These are phyloP conservation scores for Pyrgilauda ruficollis DNA, from an alignment of 2,113 vertebrate genomes.

Conservation along the genomic window DNA sequence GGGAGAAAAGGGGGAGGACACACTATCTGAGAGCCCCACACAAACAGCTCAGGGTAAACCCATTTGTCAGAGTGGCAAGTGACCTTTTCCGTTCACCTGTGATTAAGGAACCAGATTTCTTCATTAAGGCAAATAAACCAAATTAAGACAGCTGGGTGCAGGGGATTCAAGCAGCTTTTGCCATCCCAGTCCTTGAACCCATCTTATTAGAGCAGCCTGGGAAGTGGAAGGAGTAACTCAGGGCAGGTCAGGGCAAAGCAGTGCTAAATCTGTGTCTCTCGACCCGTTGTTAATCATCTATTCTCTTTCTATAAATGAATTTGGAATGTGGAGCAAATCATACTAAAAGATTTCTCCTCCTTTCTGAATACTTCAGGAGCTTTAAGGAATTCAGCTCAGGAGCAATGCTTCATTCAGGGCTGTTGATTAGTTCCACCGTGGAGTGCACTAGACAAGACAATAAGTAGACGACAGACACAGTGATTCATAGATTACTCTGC, in stretches of 20 bases:
- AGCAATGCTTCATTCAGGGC: constrained; percentile 68
- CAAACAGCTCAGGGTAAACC: constrained; percentile 30
- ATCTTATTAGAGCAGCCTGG: constrained; percentile 57
- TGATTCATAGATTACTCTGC: constrained; percentile 82
- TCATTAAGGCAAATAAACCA: constrained; percentile 56
- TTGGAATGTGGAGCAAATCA: constrained; percentile 72
- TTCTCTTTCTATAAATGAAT: constrained; percentile 69
- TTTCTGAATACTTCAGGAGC: constrained; percentile 69
- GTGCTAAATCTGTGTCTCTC: constrained; percentile 54
- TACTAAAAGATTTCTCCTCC: constrained; percentile 61
- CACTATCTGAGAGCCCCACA: background rate
- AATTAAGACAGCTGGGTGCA: constrained; percentile 40
- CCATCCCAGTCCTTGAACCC: constrained; percentile 56
- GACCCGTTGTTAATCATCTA: constrained; percentile 70
- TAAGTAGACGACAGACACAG: constrained; percentile 77
- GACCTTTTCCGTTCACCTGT: constrained; percentile 40
- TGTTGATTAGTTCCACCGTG: constrained; percentile 73
- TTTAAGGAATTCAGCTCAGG: constrained; percentile 71
- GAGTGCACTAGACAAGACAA: constrained; percentile 82
- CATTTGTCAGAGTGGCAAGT: constrained; percentile 35
- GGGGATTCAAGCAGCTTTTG: constrained; percentile 42
- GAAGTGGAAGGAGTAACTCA: constrained; percentile 41
- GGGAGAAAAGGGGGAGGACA: background rate
- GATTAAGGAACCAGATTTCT: constrained; percentile 47
- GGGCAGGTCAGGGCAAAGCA: constrained; percentile 62